Evolutionary conservation across 2,113 vertebrate genomes (phyloP).

Genomic region (Uria aalge): DNA sequence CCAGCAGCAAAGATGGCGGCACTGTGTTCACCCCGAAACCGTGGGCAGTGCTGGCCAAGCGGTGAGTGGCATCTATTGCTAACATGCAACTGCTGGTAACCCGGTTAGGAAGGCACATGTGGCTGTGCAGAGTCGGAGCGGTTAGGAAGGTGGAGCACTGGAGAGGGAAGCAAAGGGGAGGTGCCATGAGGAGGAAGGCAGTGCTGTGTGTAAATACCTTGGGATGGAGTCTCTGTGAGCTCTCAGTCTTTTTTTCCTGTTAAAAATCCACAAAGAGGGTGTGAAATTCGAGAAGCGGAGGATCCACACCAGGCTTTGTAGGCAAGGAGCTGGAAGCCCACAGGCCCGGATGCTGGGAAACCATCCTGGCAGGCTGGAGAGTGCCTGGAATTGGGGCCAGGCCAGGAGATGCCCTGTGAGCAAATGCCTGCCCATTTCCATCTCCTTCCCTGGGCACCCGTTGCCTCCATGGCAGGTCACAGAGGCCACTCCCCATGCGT

Average conservation of each 20-base stretch:
- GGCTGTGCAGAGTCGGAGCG: conserved; percentile 29
- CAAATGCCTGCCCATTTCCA: background rate
- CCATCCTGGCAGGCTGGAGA: background rate
- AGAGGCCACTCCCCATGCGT: background rate
- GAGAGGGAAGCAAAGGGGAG: conserved; percentile 28
- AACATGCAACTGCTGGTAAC: conserved; percentile 54
- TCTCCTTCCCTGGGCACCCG: background rate
- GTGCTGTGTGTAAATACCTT: conserved; percentile 85
- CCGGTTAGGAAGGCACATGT: background rate
- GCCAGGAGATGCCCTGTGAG: background rate
- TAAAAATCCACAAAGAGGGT: conserved; percentile 78
- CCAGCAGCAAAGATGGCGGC: background rate
- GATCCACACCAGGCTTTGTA: background rate
- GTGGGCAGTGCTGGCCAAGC: background rate
- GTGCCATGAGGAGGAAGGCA: background rate
- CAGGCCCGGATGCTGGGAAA: background rate
- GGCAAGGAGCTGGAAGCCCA: background rate
- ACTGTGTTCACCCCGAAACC: background rate
- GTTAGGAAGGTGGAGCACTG: conserved; percentile 25
- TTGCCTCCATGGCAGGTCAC: background rate
- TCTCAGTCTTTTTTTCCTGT: conserved; percentile 90
- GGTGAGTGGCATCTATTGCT: background rate
- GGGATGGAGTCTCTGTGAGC: conserved; percentile 83
- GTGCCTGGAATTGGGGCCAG: background rate
- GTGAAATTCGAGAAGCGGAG: conserved; percentile 26